These are phyloP conservation scores for Thaleichthys pacificus DNA, from an alignment of 2,797 vertebrate genomes.

Conservation along the genomic window DNA sequence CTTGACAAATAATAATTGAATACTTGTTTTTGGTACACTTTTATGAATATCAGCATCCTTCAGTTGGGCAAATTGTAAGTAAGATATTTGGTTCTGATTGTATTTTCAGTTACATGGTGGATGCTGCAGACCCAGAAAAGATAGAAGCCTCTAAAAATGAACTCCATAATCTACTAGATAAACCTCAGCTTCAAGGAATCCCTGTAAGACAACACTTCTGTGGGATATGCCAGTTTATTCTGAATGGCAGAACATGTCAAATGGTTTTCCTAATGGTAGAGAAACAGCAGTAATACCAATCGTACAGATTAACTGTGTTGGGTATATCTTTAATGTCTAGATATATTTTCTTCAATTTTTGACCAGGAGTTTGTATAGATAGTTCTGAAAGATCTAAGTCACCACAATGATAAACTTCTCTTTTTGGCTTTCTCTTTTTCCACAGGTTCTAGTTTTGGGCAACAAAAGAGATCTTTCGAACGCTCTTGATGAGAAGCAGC, in stretches of 20 bases:
- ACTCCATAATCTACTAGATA: slow-evolving; percentile 97
- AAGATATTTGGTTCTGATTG: background rate
- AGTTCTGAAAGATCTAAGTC: background rate
- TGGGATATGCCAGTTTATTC: background rate
- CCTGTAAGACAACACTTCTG: slow-evolving; percentile 78
- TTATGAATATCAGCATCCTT: background rate
- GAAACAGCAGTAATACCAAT: slow-evolving; percentile 9
- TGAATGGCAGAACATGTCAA: too few species aligned
- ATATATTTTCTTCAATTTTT: background rate
- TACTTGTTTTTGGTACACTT: background rate
- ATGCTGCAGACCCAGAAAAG: slow-evolving; percentile 95
- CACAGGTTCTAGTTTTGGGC: slow-evolving; percentile 94
- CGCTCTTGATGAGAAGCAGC: slow-evolving; percentile 96
- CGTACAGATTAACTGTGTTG: background rate
- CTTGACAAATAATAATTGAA: background rate
- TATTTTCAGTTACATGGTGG: slow-evolving; percentile 92
- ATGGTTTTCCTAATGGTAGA: background rate
- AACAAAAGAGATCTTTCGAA: slow-evolving; percentile 94
- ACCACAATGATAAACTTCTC: background rate
- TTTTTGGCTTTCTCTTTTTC: slow-evolving; percentile 18
- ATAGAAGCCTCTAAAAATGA: slow-evolving; percentile 97
- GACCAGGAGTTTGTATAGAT: background rate
- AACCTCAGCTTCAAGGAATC: slow-evolving; percentile 97
- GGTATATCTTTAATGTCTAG: background rate
- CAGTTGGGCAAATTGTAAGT: background rate